These are phyloP conservation scores for Diorhabda elongata DNA, from an alignment of 1,140 invertebrate genomes.

Conservation along the genomic window DNA sequence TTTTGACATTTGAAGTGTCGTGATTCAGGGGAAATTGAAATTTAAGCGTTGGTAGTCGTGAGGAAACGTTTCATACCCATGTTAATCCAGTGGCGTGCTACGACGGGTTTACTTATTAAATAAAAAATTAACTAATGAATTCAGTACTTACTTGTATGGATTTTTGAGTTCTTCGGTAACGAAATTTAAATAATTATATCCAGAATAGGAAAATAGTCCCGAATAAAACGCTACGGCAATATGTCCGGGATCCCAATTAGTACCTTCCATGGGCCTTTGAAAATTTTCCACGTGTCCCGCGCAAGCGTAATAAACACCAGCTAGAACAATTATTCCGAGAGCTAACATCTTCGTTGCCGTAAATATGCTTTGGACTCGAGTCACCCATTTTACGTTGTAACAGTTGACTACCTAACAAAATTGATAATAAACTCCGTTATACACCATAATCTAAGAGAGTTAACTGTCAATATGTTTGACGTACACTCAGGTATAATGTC, in stretches of 20 bases:
- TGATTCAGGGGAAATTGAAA: no score
- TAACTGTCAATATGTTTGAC: no score
- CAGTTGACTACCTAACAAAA: slow-evolving; percentile 73
- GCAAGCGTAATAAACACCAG: slow-evolving; percentile 70
- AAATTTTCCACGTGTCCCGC: slow-evolving; percentile 69
- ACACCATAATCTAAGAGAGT: no score
- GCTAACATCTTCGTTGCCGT: slow-evolving; percentile 91
- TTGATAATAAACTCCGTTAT: no score
- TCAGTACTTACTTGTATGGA: slow-evolving; percentile 69
- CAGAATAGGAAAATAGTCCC: slow-evolving; percentile 96
- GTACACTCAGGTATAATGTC: no score
- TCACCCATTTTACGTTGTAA: slow-evolving; percentile 81
- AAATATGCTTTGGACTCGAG: slow-evolving; percentile 88
- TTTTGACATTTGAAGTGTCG: no score
- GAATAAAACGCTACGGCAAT: slow-evolving; percentile 92
- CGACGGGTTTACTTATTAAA: not conserved
- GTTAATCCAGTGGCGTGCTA: not conserved
- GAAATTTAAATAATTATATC: slow-evolving; percentile 89
- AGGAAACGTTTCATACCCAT: not conserved
- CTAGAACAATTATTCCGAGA: slow-evolving; percentile 79
- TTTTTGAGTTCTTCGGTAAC: slow-evolving; percentile 92
- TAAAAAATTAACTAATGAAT: not conserved
- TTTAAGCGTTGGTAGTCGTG: no score
- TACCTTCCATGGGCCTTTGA: slow-evolving; percentile 70
- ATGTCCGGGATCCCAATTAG: slow-evolving; percentile 68